phyloP scores from a whole-genome alignment of 2,797 vertebrate genomes.

The Myotis vivesi region DNA sequence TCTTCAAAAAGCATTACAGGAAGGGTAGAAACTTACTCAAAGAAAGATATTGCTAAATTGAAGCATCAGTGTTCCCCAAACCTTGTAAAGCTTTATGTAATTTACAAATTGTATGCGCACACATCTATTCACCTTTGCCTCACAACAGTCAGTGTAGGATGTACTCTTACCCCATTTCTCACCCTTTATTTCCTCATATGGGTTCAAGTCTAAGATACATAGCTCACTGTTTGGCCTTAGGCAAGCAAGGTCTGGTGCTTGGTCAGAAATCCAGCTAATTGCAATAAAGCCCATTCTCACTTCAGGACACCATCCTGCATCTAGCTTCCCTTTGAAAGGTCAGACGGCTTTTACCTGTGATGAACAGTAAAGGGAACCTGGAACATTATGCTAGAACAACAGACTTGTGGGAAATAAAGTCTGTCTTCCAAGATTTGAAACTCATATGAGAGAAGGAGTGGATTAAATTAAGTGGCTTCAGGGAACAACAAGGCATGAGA shows the following conservation, averaged over 20 bases:
- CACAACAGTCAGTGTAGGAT: not conserved
- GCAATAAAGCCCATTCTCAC: not conserved
- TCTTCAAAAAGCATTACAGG: not conserved
- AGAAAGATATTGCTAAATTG: not conserved
- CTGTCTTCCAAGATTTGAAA: not conserved
- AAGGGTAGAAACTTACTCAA: not conserved
- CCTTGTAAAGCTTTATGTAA: not conserved
- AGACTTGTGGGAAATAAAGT: not conserved
- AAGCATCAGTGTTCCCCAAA: not conserved
- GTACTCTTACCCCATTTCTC: not conserved
- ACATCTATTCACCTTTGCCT: not conserved
- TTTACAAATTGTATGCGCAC: not conserved
- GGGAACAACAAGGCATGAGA: not conserved
- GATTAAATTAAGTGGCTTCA: constrained; percentile 18
- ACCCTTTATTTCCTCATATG: not conserved
- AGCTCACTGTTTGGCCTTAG: not conserved
- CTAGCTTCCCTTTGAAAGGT: not conserved
- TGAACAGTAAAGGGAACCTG: not conserved
- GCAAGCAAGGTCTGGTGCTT: not conserved
- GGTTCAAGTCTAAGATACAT: not conserved
- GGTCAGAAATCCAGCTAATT: not conserved
- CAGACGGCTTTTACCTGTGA: not conserved
- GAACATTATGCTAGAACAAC: not conserved
- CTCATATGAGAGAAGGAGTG: not conserved
- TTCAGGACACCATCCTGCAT: not conserved